phyloP scores from a whole-genome alignment of 2,113 vertebrate species.

The Tychaedon coryphoeus region DNA sequence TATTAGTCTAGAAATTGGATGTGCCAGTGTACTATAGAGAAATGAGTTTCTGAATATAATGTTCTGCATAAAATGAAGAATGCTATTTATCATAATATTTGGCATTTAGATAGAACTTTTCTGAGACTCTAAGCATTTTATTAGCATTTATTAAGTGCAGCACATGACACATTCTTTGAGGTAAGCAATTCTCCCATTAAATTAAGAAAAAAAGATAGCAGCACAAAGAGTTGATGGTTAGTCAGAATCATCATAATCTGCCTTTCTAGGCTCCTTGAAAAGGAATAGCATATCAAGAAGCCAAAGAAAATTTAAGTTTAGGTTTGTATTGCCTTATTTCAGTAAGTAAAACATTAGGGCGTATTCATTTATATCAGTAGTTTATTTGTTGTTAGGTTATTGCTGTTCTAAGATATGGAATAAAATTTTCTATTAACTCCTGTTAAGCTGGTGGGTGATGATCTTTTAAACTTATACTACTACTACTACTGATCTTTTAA shows the following conservation, averaged over 20 bases:
- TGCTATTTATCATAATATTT: slow-evolving; percentile 29
- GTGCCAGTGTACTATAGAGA: not conserved
- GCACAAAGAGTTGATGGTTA: not conserved
- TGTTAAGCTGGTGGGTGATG: not conserved
- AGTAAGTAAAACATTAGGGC: not conserved
- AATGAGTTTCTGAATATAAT: slow-evolving; percentile 22
- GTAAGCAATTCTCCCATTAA: not conserved
- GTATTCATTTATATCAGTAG: not conserved
- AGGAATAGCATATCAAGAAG: not conserved
- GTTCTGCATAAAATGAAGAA: not conserved
- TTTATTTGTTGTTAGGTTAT: not conserved
- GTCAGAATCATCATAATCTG: not conserved
- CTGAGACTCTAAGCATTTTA: not conserved
- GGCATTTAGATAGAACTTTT: slow-evolving; percentile 4
- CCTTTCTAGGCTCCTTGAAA: not conserved
- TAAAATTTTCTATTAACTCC: not conserved
- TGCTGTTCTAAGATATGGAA: not conserved
- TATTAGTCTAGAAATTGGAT: slow-evolving; percentile 24
- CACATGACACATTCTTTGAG: not conserved
- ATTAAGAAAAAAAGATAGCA: not conserved
- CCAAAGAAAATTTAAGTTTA: not conserved
- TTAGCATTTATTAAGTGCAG: slow-evolving; percentile 5
- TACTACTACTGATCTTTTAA: not conserved
- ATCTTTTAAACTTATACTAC: not conserved
- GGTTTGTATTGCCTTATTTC: not conserved